Percentiles rank a stretch among this genome's conserved stretches.
Evolutionary conservation across 2,797 vertebrate species (phyloP).

Genomic region (Hemitrygon akajei): DNA sequence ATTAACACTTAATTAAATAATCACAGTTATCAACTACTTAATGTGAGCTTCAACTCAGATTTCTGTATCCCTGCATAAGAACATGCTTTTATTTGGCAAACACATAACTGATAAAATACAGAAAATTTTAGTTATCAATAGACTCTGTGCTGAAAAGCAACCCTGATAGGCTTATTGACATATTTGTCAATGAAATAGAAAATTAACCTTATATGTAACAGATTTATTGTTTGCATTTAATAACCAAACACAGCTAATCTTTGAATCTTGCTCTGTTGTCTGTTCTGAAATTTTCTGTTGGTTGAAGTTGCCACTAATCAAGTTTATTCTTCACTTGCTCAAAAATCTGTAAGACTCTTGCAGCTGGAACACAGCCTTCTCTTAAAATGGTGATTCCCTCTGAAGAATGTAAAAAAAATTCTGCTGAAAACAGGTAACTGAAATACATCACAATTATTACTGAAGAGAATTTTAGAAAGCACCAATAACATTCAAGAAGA

Average conservation of each 20-base stretch:
- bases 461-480: neutral
- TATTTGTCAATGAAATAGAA: neutral
- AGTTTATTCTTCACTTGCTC: constrained; percentile 62
- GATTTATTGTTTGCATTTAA: neutral
- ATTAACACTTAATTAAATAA: neutral
- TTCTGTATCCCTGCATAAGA: neutral
- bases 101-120: neutral
- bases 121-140: neutral
- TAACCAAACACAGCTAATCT: too few species aligned
- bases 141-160: neutral
- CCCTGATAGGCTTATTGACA: neutral
- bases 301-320: neutral
- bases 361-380: constrained; percentile 74
- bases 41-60: neutral
- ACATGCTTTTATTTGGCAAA: neutral
- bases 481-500: neutral
- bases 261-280: neutral
- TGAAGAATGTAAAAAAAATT: neutral
- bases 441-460: neutral
- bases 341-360: constrained; percentile 70
- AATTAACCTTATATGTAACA: neutral
- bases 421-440: neutral
- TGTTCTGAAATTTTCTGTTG: neutral
- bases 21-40: neutral
- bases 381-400: constrained; percentile 61